Base-by-base conservation (phyloP, 2,797 vertebrate species). In the Periparus ater region DNA sequence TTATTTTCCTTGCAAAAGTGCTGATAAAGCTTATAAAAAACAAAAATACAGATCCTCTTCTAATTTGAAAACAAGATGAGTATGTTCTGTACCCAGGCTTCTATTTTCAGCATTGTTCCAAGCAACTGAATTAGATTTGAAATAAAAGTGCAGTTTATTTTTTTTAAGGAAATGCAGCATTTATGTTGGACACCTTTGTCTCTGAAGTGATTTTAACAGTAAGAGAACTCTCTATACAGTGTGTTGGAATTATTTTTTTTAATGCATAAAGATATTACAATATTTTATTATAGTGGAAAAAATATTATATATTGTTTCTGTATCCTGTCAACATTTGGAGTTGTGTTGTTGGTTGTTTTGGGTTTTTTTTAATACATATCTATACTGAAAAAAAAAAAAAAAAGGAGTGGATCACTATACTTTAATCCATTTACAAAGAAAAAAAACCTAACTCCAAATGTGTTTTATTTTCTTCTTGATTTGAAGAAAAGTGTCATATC, bases 11-110 rank as follows among this genome's bases (percentile, higher is more conserved):
- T 85, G 78, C 48, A 91, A 51, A 88, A 82, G 21, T 95, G 78
- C 89, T 89, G 87, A 87, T 95, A 89, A 94, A 79, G 87, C 81
- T 93, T 74, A 61, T 40, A 53, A 89, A 89, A 88, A 93, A 9
- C 60, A 63, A 92, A 95, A 89, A 74, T 63, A 79, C 55, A 29
- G 54, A 50, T 85, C 29, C 29, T 85, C 63, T 94, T 71, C 81
- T 74, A 85, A 63, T 71, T 60, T 79, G 75, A 85, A 95, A 89
- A 87, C 67, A 91, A 66, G 81, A 66, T 51, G 47, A 85, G 53
- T 73, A 73, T 92, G 87, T 91, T 92, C 71, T 85, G 89, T 87
- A 92, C 87, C 23, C 3, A 2, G 60, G 66, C 44, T 82, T 91
- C 77, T 84, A 58, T 95, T 92, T 94, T 84, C 70, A 75, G 70